These are phyloP conservation scores for Henricia sp. DNA, from an alignment of 53 echinoderm and acorn worm genomes.

Conservation along the genomic window DNA sequence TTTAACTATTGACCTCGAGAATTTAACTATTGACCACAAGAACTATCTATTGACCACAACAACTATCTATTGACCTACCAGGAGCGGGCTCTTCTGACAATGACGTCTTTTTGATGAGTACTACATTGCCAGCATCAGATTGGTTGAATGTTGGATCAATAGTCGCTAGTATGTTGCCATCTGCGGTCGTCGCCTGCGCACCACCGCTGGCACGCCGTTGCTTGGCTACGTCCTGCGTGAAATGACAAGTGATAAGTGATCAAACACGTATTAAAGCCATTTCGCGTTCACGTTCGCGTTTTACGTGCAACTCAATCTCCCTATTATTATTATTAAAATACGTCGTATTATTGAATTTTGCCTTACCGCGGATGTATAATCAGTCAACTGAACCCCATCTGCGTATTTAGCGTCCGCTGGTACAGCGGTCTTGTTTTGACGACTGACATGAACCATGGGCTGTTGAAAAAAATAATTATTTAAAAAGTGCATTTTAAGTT, in stretches of 20 bases:
- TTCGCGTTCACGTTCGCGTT: too few species aligned
- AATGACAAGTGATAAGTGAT: neutral
- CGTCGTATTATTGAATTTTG: neutral
- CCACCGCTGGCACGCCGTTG: conserved; percentile 10
- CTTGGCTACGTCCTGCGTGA: conserved; percentile 35
- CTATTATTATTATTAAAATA: neutral
- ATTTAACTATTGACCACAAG: too few species aligned
- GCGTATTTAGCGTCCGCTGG: conserved; percentile 65
- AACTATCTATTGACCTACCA: too few species aligned
- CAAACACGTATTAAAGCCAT: too few species aligned
- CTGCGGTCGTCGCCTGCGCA: neutral
- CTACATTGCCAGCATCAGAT: conserved; percentile 51
- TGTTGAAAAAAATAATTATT: conserved; percentile 24
- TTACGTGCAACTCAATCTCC: too few species aligned
- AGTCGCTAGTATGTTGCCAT: conserved; percentile 57
- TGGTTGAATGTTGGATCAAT: conserved; percentile 78
- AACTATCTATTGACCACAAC: too few species aligned
- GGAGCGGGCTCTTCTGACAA: conserved; percentile 44
- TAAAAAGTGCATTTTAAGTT: too few species aligned
- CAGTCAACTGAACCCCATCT: conserved; percentile 71
- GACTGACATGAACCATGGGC: conserved; percentile 83
- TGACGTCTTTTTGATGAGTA: conserved; percentile 68
- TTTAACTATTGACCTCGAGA: too few species aligned
- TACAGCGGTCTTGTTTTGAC: conserved; percentile 68
- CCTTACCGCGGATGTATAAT: conserved; percentile 67